Evolutionary conservation across 2,888 invertebrate species (phyloP).

Genomic region (Drosophila neotestacea): DNA sequence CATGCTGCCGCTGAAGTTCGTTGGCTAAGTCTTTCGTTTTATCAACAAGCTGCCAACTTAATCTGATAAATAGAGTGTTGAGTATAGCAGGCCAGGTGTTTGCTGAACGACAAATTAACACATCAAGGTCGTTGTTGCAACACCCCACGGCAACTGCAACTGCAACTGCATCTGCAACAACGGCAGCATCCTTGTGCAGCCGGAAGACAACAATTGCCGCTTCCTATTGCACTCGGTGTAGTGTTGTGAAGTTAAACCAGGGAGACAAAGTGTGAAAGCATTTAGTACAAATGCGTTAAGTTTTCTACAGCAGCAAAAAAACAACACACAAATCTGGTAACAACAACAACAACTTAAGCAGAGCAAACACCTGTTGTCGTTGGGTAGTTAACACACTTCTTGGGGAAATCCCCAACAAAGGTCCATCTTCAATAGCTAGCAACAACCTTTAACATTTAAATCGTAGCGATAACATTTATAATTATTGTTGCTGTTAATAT

Average conservation of each 20-base stretch:
- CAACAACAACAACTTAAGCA: constrained; percentile 35
- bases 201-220: constrained; percentile 67
- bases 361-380: constrained; percentile 73
- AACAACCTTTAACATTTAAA: constrained; percentile 33
- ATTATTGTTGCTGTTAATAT: constrained; percentile 37
- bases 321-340: constrained; percentile 21
- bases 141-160: constrained; percentile 10
- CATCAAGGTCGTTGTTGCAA: constrained; percentile 78
- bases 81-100: constrained; percentile 48
- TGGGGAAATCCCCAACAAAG: not conserved
- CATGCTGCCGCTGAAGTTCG: constrained; percentile 40
- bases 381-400: constrained; percentile 31
- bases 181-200: constrained; percentile 62
- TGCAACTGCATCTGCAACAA: constrained; percentile 11
- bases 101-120: constrained; percentile 75
- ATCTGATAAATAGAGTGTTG: constrained; percentile 30
- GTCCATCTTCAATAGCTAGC: not conserved
- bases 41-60: constrained; percentile 8
- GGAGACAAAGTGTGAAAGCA: constrained; percentile 72
- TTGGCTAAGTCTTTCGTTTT: constrained; percentile 63
- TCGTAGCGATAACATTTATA: constrained; percentile 8
- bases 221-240: constrained; percentile 40
- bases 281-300: constrained; percentile 71
- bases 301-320: constrained; percentile 33
- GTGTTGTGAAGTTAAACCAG: not conserved